Evolutionary conservation across 2,113 vertebrate species (phyloP), one percentile per base, ranked within the genome.

Genomic region (Zingel zingel): DNA sequence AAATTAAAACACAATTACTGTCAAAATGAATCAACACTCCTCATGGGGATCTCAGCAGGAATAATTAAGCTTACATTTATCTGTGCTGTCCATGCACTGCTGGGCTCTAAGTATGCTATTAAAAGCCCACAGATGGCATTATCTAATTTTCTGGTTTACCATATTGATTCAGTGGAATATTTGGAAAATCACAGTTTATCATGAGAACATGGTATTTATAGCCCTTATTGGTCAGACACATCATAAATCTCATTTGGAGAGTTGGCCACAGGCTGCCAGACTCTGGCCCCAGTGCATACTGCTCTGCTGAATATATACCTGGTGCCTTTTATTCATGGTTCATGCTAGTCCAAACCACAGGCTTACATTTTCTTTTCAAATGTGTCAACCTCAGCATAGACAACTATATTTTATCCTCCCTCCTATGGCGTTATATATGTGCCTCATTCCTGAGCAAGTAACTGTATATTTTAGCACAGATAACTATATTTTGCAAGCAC

Each of bases 1-100:
- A 87, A 92, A 93, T 93, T 93, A 94, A 92, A 92, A 90, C 90
- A 51, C 91, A 83, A 92, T 93, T 92, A 93, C 89, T 92, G 93
- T 94, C 93, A 94, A 84, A 92, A 83, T 81, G 82, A 90, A 93
- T 95, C 93, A 91, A 92, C 90, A 92, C 88, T 86, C 83, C 77
- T 80, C 64, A 11, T 33, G 64, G 73, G 80, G 85, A 93, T 84
- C 77, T 79, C 90, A 66, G 81, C 87, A 85, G 82, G 75, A 89
- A 83, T 89, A 93, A 93, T 92, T 90, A 90, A 85, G 84, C 82
- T 75, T 79, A 84, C 80, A 87, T 91, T 93, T 94, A 93, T 91
- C 86, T 78, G 54, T 73, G 75, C 89, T 83, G 77, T 88, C 85
- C 79, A 73, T 16, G 63, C 86, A 82, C 77, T 65, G 54, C 69